These are phyloP conservation scores for Fregata magnificens DNA, from an alignment of 2,113 vertebrate species.

Conservation along the genomic window DNA sequence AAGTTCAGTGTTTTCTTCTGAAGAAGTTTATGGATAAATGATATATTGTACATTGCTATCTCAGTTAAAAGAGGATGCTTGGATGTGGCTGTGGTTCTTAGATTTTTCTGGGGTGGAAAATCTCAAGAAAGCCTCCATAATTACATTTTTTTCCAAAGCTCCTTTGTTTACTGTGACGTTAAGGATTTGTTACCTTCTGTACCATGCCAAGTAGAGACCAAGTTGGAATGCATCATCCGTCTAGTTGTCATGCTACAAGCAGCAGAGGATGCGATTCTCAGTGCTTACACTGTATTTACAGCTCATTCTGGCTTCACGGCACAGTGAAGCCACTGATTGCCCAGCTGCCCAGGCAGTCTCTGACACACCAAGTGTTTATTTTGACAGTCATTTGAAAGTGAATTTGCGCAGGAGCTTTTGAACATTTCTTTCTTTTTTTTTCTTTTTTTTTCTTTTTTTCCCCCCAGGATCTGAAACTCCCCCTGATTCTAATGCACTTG, in stretches of 20 bases:
- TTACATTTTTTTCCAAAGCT: background rate
- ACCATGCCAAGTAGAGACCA: background rate
- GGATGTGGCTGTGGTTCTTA: background rate
- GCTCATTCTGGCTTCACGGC: background rate
- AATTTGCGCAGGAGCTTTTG: background rate
- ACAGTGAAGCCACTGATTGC: background rate
- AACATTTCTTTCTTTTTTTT: background rate
- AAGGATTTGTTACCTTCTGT: background rate
- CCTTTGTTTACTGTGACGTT: background rate
- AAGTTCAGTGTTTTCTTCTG: background rate
- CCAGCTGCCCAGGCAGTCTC: background rate
- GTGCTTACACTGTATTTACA: background rate
- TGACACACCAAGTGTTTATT: background rate
- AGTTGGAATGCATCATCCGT: background rate
- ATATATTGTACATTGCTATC: background rate
- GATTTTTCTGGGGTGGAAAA: background rate
- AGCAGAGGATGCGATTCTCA: background rate
- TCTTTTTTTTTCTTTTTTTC: background rate
- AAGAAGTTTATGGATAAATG: background rate
- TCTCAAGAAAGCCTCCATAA: background rate
- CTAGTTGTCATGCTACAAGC: background rate
- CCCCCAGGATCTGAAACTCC: conserved; percentile 70
- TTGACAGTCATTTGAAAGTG: background rate
- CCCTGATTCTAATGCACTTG: conserved; percentile 58
- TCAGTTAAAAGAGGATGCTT: background rate